Evolutionary conservation across 2,797 vertebrate species (phyloP), one percentile per base, ranked within the genome.

Genomic region (Kryptopterus vitreolus): DNA sequence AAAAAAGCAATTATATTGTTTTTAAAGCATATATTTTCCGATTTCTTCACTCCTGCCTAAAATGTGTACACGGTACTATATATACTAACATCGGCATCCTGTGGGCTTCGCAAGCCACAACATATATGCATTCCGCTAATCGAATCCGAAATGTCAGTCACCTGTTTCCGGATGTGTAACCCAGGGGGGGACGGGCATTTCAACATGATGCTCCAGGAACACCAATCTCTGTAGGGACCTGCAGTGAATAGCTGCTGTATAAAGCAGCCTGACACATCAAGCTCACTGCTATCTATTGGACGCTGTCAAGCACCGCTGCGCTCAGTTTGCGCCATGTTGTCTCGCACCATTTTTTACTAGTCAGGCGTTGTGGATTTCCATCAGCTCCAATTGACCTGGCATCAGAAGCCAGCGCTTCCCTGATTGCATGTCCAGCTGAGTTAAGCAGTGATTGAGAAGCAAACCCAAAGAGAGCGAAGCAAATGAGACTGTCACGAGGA

Each of bases 241-340:
- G 69, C 69, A 55, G 53, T 55, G 29, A 72, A n/a, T 72, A 72
- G 38, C 38, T 62, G 55, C 48, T 62, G 69, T 86, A 78, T 71
- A 68, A 81, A 77, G 81, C n/a, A 68, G 68, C 68, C 80, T 57
- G 69, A 72, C 50, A 55, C 31, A n/a, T 50, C 26, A 8, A 55
- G 50, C 29, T 72, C 50, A 72, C 48, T 72, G 48, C 48, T 48
- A 13, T 35, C 20, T 55, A n/a, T 55, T 55, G 50, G 31, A 55
- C 7, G 11, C 29, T 71, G 48, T 33, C 18, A 70, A 11, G 26
- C 69, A 53, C 69, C 18, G 18, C 31, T 71, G 48, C 22, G 31
- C 29, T 53, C n/a, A 13, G 29, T 52, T 70, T 70, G 29, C 12
- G 24, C 46, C 31, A 26, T 31, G 43, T n/a, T 70, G 48, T 53